Evolutionary conservation across 2,113 vertebrate species (phyloP).

Genomic region (Chaenocephalus aceratus): DNA sequence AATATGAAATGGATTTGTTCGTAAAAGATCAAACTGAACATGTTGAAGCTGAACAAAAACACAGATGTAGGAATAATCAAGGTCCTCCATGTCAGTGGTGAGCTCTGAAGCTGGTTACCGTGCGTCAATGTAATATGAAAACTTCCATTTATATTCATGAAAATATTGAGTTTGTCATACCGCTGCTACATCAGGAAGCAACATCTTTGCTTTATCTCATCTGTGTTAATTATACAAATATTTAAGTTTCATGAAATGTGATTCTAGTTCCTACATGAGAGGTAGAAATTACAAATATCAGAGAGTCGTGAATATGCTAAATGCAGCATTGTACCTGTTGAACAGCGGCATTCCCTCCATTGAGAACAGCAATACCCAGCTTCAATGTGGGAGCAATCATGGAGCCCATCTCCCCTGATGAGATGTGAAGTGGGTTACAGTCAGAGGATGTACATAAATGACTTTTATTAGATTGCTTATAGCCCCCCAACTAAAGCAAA

Average conservation of each 20-base stretch:
- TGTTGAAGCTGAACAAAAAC: background rate
- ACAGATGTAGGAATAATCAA: background rate
- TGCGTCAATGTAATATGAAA: background rate
- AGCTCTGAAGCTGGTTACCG: background rate
- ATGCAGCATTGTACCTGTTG: constrained; percentile 87
- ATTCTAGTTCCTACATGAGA: background rate
- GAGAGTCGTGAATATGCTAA: too few species aligned
- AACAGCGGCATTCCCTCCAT: constrained; percentile 92
- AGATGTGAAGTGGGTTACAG: constrained; percentile 14
- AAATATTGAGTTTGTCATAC: too few species aligned
- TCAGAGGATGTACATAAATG: background rate
- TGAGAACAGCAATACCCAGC: constrained; percentile 93
- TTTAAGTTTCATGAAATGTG: background rate
- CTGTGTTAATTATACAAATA: background rate
- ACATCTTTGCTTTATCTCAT: background rate
- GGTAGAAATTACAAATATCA: background rate
- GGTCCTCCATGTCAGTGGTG: background rate
- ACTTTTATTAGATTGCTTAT: too few species aligned
- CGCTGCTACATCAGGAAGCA: too few species aligned
- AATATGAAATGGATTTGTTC: background rate
- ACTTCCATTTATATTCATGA: background rate
- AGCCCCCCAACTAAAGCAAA: too few species aligned
- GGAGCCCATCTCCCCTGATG: constrained; percentile 87
- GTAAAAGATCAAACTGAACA: background rate
- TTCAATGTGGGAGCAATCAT: constrained; percentile 93